phyloP scores from a whole-genome alignment of 2,888 invertebrate species.

The Pheosia gnoma region DNA sequence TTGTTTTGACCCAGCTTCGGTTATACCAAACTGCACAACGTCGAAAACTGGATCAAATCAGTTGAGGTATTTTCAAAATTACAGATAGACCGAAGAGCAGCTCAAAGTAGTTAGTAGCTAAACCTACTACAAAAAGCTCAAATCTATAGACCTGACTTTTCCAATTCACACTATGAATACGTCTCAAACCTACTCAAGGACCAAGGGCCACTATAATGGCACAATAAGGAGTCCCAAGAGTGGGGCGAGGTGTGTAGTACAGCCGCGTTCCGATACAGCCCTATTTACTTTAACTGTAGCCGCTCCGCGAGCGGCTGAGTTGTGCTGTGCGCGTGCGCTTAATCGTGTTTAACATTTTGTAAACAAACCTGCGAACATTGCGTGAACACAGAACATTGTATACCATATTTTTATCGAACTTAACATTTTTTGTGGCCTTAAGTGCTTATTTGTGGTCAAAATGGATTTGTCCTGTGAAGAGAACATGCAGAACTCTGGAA shows the following conservation, averaged over 20 bases:
- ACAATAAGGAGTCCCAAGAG: conserved; percentile 40
- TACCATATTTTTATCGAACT: conserved; percentile 18
- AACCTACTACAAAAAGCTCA: not conserved
- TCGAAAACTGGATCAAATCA: no score
- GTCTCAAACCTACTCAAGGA: conserved; percentile 30
- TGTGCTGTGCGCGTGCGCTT: conserved; percentile 44
- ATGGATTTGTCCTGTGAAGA: conserved; percentile 83
- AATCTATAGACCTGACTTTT: not conserved
- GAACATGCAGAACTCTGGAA: conserved; percentile 73
- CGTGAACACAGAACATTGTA: conserved; percentile 36
- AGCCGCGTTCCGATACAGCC: conserved; percentile 61
- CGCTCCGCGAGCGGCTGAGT: conserved; percentile 70
- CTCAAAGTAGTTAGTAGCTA: no score
- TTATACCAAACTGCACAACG: no score
- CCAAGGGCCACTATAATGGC: conserved; percentile 21
- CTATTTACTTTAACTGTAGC: conserved; percentile 58
- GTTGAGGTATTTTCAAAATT: no score
- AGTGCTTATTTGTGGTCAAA: conserved; percentile 47
- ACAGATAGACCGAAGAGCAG: no score
- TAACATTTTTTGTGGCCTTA: conserved; percentile 29
- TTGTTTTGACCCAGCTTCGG: no score
- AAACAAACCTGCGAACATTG: conserved; percentile 48
- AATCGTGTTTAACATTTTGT: conserved; percentile 42
- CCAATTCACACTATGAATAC: conserved; percentile 25
- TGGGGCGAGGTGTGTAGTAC: conserved; percentile 56